Base-by-base conservation (phyloP, 2,113 vertebrate genomes). In the Lepisosteus oculatus region DNA sequence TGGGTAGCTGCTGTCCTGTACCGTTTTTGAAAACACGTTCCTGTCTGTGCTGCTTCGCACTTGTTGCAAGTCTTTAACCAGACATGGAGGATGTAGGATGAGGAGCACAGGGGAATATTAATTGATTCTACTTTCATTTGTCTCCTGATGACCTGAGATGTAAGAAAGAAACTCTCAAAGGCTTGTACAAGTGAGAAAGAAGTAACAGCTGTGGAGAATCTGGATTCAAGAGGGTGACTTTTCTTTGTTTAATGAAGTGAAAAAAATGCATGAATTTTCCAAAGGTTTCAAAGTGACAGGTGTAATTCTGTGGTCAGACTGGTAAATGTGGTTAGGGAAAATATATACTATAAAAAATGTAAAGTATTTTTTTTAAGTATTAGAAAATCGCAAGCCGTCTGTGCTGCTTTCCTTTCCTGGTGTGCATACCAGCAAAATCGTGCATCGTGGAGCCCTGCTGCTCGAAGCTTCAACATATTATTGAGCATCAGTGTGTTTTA, bases 301-400 rank as follows among this genome's bases (percentile, higher is more conserved):
- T 86, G 86, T 92, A 90, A 86, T 79, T 89, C 81, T 88, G 90
- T 91, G 89, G 86, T 90, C 84, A 89, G 90, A 90, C 90, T 91
- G 89, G 89, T 86, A 88, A 89, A 85, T 81, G 70, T 73, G 90
- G 89, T 87, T 91, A 85, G 85, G 72, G 86, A 88, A 87, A 89
- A 85, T 87, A 88, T 90, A 89, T 85, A 77, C 42, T 89, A 90
- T 91, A 91, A 77, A 57, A 17, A 29, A n/a, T 73, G 57, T 61
- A 72, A 29, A 79, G 79, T 86, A 88, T 89, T 87, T 89, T 91
- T 92, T 90, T 84, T 77, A 90, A 87, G 83, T 85, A 86, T 88
- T 84, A 79, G 82, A 77, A 77, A 83, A 78, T 81, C 79, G 61
- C 43, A 72, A 72, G 72, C 3, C 17, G 45, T 73, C 76, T 82